A percentile compares a stretch with the other conserved stretches of the same genome.
These are phyloP conservation scores for Diachasma alloeum DNA, from an alignment of 1,140 invertebrate genomes.

Conservation along the genomic window DNA sequence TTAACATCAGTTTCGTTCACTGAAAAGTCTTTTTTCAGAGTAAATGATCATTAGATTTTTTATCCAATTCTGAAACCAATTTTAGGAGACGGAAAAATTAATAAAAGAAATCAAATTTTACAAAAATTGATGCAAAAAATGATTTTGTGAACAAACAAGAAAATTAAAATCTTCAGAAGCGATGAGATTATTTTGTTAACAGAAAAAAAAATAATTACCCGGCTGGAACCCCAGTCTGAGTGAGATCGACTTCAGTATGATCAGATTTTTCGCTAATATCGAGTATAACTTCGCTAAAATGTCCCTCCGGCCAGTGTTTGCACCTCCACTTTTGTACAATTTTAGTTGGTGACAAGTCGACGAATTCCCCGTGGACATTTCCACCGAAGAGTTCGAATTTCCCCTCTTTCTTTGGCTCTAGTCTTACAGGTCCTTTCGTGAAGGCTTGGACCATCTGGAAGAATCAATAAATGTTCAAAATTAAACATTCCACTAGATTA, in stretches of 20 bases:
- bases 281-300: constrained; percentile 90
- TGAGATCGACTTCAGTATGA: constrained; percentile 81
- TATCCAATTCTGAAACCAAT: too few relatives aligned
- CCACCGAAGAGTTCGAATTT: constrained; percentile 92
- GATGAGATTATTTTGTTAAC: not conserved
- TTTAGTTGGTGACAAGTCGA: constrained; percentile 83
- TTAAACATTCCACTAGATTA: not conserved
- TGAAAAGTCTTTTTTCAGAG: too few relatives aligned
- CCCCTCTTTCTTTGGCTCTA: constrained; percentile 84
- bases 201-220: constrained; percentile 56
- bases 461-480: constrained; percentile 10
- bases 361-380: constrained; percentile 89
- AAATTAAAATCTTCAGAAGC: too few relatives aligned
- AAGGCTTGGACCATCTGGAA: constrained; percentile 87
- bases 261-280: constrained; percentile 85
- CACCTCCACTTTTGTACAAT: constrained; percentile 95
- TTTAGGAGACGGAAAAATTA: too few relatives aligned
- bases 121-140: too few relatives aligned
- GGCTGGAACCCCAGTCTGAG: constrained; percentile 82
- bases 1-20: too few relatives aligned
- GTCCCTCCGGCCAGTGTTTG: constrained; percentile 92
- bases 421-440: constrained; percentile 78
- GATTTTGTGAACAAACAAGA: too few relatives aligned
- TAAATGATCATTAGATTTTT: too few relatives aligned
- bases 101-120: too few relatives aligned